phyloP scores from a whole-genome alignment of 2,113 vertebrate species.

The Eulacestoma nigropectus region DNA sequence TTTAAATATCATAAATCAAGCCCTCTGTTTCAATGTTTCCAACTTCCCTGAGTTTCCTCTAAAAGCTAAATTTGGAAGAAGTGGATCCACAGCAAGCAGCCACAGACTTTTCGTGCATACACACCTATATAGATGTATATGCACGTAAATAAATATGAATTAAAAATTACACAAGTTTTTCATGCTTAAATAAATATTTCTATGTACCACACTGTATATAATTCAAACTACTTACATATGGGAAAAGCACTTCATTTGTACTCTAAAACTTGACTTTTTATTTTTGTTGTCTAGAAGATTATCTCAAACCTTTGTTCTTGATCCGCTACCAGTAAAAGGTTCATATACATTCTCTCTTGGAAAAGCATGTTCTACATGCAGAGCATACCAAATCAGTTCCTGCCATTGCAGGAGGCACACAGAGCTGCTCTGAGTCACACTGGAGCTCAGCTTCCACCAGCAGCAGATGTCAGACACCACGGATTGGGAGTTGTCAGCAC shows the following conservation, averaged over 20 bases:
- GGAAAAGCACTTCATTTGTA: neutral
- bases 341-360: neutral
- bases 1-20: conserved; percentile 38
- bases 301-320: neutral
- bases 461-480: neutral
- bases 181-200: neutral
- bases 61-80: neutral
- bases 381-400: neutral
- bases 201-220: neutral
- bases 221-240: neutral
- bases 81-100: neutral
- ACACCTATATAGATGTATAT: neutral
- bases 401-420: neutral
- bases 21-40: neutral
- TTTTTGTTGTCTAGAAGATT: neutral
- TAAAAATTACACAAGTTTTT: neutral
- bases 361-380: neutral
- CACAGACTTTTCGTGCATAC: neutral
- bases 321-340: neutral
- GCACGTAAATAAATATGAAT: neutral
- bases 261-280: neutral
- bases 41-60: neutral
- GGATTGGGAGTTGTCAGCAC: neutral
- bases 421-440: neutral
- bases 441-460: neutral